Evolutionary conservation across 2,888 invertebrate species (phyloP), one percentile per base, ranked within the genome.

Genomic region (Aquatica leii): DNA sequence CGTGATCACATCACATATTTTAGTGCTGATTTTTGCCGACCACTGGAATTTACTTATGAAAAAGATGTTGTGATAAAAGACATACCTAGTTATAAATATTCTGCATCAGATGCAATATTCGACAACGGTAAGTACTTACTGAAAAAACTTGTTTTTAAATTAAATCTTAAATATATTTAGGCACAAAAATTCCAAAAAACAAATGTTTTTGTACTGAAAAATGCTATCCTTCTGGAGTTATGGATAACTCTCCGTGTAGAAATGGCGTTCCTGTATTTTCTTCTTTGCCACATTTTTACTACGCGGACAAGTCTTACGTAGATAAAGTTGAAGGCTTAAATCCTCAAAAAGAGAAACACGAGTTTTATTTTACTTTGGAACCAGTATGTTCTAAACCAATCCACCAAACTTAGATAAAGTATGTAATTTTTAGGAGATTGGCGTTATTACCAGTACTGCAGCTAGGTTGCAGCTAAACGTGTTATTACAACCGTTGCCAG

Each of bases 381-480:
- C 92, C 93, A 62, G 91, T 91, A 77, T 35, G 50, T 50, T n/a
- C n/a, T n/a, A n/a, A n/a, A n/a, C n/a, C n/a, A n/a, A 34, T 34
- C 6, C 9, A 6, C 8, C 6, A 8, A 34, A 34, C 6, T 34
- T 34, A 6, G 34, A 8, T n/a, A n/a, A n/a, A n/a, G n/a, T n/a
- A n/a, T n/a, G n/a, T n/a, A n/a, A 34, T 75, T 84, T 82, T 20
- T 82, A 91, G 91, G 87, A 84, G 72, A 85, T 92, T 0, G 93
- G 93, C 0, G 86, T 94, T 6, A 90, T 93, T 0, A 76, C 94
- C 34, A 89, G 92, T 57, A 92, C 94, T 0, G 86, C 88, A 0
- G 94, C 91, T 0, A 85, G 91, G 66, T 88, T 95, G 71, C 95
- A 95, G 81, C 84, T 94, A 57, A 95, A 94, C 77, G 86, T 94